Percentiles rank a stretch among this genome's conserved stretches.
Conservation (phyloP, 2,113 vertebrate genomes). For the Phocoena sinus region DNA sequence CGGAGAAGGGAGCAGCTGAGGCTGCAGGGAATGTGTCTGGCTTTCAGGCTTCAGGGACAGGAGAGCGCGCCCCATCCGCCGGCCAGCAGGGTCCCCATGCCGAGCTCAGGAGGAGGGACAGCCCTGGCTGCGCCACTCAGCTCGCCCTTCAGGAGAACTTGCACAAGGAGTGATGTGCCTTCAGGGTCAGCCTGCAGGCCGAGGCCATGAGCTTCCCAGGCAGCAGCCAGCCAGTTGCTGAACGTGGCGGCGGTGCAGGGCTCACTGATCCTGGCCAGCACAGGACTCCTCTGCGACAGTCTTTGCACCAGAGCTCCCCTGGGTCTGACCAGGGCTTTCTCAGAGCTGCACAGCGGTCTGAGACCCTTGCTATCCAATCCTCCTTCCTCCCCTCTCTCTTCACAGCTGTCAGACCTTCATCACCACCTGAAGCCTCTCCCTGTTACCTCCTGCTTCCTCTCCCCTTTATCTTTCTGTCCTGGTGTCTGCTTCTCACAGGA, state of each 20-base stretch:
- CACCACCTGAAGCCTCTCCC: not conserved
- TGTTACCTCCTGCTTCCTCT: not conserved
- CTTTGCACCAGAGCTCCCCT: not conserved
- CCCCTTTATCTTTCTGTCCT: not conserved
- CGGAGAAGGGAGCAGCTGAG: not conserved
- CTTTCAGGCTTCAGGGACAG: not conserved
- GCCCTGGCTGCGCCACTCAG: rapidly evolving
- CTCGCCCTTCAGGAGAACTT: not conserved
- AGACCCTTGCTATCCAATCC: not conserved
- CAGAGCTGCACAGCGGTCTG: not conserved
- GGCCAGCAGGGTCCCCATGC: not conserved
- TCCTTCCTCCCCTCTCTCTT: not conserved
- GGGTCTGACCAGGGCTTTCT: not conserved
- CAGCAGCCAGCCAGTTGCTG: not conserved
- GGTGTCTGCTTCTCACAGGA: not conserved
- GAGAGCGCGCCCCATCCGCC: not conserved
- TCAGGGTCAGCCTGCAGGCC: not conserved
- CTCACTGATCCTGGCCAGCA: rapidly evolving
- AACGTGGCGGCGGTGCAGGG: rapidly evolving
- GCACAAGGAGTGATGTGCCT: rapidly evolving
- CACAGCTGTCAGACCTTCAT: not conserved
- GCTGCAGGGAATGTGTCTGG: not conserved
- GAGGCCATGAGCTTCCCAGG: not conserved
- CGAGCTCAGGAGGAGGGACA: not conserved
- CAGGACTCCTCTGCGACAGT: not conserved